Evolutionary conservation across 2,888 invertebrate genomes (phyloP), one percentile per base, ranked within the genome.

Genomic region (Autographa gamma): DNA sequence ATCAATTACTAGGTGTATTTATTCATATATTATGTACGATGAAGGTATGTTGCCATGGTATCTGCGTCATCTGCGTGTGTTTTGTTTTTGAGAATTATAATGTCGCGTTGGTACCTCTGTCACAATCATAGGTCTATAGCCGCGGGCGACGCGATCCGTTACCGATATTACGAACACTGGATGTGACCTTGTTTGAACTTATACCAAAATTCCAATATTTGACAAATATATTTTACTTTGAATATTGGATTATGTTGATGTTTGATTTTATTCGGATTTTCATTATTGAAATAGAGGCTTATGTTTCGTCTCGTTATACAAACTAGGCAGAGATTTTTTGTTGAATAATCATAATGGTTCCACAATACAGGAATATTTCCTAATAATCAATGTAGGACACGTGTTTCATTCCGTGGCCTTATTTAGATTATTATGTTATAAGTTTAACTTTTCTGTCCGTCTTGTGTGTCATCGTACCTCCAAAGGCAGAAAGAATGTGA

Each of bases 111-210:
- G 41, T 48, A 61, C 56, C 65, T 70, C 78, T 72, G 83, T 77
- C 71, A 77, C 69, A 71, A 77, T 77, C 81, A 83, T 83, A 80
- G 69, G 67, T 80, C 72, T 77, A 60, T 71, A 70, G 73, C 83
- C 69, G 81, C 78, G 16, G 75, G 83, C 84, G 19, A 72, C 69
- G 41, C 19, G 63, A 38, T 13, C 41, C n/a, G 8, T 64, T 31
- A 62, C 59, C 31, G 68, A 80, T 67, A 11, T 60, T 25, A 2
- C 0, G 9, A 16, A n/a, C 13, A 43, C 78, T 83, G 60, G 81
- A 82, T 74, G 56, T 2, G 66, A 59, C 14, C 54, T 56, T 56
- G 0, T 25, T 25, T 48, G 48, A 48, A 25, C 54, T 19, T 11
- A 13, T 25, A 56, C 25, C 13, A 13, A 56, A 56, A 13, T 56